Evolutionary conservation across 2,113 vertebrate genomes (phyloP), one percentile per base, ranked within the genome.

Genomic region (Esox niger): DNA sequence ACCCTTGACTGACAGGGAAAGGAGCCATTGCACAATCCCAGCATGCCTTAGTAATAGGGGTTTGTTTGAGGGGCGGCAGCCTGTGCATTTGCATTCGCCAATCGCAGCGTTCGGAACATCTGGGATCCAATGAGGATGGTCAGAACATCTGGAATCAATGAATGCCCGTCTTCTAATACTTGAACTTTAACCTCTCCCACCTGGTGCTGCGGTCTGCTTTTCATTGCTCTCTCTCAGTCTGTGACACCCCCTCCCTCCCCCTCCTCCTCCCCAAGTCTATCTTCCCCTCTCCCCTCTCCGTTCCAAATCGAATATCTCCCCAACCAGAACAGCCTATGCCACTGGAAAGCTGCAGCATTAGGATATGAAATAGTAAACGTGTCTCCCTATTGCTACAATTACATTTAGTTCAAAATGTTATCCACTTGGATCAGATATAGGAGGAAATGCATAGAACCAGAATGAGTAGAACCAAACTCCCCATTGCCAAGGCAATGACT

Each of bases 141-240:
- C 63, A 76, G 69, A 87, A 82, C 83, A 88, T 82, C 82, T 89
- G 82, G 75, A 72, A 21, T 63, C 68, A 71, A 62, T 72, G 74
- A 83, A 46, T 57, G 64, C 64, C 70, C 62, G 62, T 61, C 52
- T 49, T 71, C 71, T 29, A 57, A 70, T 72, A 47, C 49, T 64
- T 79, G 71, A 85, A 70, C 80, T 82, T 69, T 79, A 81, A 85
- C 73, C 79, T 80, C 62, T 63, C 62, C 60, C 64, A 68, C 66
- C 75, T 71, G n/a, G 76, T 64, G 68, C 63, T 38, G 55, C 55
- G 4, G 2, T 15, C 23, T 54, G 30, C 54, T 31, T 33, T 26
- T 15, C 49, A n/a, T 21, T 27, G 23, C 23, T 26, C 11, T 20
- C 54, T 25, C 54, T 25, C n/a, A n/a, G 2, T 25, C 35, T 38